A percentile compares a stretch with the other conserved stretches of the same genome.
Evolutionary conservation across 2,888 invertebrate species (phyloP).

Genomic region (Rhimphoctona megacephalus): DNA sequence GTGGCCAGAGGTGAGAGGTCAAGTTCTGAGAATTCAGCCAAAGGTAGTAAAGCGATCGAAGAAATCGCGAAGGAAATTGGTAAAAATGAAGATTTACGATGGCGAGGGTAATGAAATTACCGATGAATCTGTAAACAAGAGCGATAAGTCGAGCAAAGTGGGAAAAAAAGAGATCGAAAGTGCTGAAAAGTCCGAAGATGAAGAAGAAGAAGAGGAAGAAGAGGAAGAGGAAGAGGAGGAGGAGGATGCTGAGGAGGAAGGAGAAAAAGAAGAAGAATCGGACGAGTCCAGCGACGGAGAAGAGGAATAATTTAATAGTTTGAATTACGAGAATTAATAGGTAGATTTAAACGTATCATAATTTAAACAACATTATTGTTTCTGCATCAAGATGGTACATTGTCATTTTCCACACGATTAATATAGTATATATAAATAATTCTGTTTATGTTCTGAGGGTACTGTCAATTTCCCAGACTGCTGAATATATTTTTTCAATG

Average conservation of each 20-base stretch:
- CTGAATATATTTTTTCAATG: not conserved
- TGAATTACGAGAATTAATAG: not conserved
- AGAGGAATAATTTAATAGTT: conserved; percentile 56
- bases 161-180: conserved; percentile 7
- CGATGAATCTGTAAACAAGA: conserved; percentile 3
- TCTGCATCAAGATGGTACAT: conserved; percentile 21
- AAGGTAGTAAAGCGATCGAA: conserved; percentile 73
- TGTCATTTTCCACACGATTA: conserved; percentile 27
- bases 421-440: not conserved
- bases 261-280: conserved; percentile 45
- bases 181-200: not conserved
- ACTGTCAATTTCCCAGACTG: not conserved
- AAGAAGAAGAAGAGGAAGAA: not conserved
- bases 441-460: conserved; percentile 8
- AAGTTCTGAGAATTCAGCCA: conserved; percentile 66
- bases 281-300: conserved; percentile 46
- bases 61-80: conserved; percentile 45
- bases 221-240: not conserved
- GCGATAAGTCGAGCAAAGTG: not conserved
- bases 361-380: conserved; percentile 45
- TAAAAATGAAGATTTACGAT: conserved; percentile 62
- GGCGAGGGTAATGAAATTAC: conserved; percentile 20
- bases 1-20: conserved; percentile 73
- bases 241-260: conserved; percentile 41
- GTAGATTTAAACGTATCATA: conserved; percentile 50